phyloP scores from a whole-genome alignment of 2,113 vertebrate species.

The Cervus canadensis region DNA sequence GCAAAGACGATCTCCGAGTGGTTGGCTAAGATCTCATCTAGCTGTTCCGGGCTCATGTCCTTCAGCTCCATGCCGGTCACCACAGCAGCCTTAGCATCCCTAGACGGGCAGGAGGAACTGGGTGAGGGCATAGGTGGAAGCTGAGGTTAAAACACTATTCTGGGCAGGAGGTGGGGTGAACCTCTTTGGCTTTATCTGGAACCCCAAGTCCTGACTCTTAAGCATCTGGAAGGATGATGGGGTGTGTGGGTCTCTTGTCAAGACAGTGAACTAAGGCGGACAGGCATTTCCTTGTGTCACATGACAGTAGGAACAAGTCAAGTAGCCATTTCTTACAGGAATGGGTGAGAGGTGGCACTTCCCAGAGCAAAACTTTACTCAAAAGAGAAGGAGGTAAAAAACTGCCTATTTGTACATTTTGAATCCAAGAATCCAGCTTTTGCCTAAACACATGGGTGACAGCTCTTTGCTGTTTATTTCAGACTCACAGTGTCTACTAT shows the following conservation, averaged over 20 bases:
- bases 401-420: background rate
- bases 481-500: background rate
- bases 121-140: background rate
- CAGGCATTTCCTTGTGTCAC: background rate
- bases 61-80: slow-evolving; percentile 85
- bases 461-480: background rate
- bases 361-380: background rate
- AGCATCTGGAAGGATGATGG: background rate
- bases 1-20: slow-evolving; percentile 86
- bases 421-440: background rate
- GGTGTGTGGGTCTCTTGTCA: background rate
- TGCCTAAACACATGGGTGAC: background rate
- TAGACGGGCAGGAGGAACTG: slow-evolving; percentile 12
- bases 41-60: slow-evolving; percentile 80
- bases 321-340: background rate
- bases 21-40: slow-evolving; percentile 79
- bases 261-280: background rate
- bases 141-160: background rate
- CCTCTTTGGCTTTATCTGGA: background rate
- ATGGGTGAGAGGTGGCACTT: background rate
- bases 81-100: slow-evolving; percentile 83
- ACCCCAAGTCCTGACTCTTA: background rate
- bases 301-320: background rate
- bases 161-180: background rate
- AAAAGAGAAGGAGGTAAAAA: background rate